phyloP scores from a whole-genome alignment of 2,888 invertebrate genomes.

The Noctuana brunneofusca region DNA sequence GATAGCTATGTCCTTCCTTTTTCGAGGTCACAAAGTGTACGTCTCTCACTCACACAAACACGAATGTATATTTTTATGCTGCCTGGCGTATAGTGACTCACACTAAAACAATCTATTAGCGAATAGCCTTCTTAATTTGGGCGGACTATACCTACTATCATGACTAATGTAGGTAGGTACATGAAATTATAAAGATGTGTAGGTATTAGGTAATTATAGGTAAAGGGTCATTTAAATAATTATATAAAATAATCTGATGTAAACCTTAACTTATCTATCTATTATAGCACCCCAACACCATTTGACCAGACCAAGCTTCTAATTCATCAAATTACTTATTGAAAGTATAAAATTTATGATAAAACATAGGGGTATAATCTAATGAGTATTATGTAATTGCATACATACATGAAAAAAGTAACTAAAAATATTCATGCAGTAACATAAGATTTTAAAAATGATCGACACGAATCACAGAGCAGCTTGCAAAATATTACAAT shows the following conservation, averaged over 20 bases:
- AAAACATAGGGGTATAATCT: not conserved
- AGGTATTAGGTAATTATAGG: not conserved
- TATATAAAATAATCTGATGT: not conserved
- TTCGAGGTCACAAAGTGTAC: slow-evolving; percentile 75
- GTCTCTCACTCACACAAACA: slow-evolving; percentile 72
- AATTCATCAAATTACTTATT: too few relatives aligned
- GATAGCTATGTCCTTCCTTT: slow-evolving; percentile 63
- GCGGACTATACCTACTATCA: slow-evolving; percentile 40
- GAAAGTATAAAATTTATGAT: not conserved
- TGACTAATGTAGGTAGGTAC: not conserved
- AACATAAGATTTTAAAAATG: not conserved
- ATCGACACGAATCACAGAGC: not conserved
- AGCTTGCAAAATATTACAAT: slow-evolving; percentile 28
- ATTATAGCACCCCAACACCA: not conserved
- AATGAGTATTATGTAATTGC: not conserved
- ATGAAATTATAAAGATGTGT: not conserved
- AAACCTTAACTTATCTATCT: not conserved
- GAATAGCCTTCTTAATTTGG: slow-evolving; percentile 51
- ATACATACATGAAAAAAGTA: not conserved
- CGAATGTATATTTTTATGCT: slow-evolving; percentile 42
- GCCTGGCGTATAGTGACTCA: slow-evolving; percentile 47
- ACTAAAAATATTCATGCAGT: slow-evolving; percentile 44
- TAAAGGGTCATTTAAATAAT: not conserved
- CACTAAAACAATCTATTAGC: slow-evolving; percentile 33
- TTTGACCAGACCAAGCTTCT: not conserved